Percentiles rank a stretch among this genome's conserved stretches.
phyloP scores from a whole-genome alignment of 1,140 invertebrate species.

The Lerema accius region DNA sequence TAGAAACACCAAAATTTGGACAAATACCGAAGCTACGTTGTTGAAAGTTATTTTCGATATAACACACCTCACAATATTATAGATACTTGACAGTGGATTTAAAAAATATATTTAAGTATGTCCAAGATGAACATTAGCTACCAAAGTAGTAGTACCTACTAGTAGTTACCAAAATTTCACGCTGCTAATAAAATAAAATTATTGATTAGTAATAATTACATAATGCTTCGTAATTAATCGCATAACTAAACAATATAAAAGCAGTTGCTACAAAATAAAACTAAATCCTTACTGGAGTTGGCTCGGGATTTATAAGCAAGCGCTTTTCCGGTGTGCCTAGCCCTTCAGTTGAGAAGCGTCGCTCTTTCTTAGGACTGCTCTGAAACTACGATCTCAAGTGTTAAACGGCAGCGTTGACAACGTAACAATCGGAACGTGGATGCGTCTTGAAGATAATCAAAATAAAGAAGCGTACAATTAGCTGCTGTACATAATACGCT shows the following conservation, averaged over 20 bases:
- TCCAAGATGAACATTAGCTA: no score
- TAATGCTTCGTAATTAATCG: neutral
- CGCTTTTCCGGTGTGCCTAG: slow-evolving; percentile 78
- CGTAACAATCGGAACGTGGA: slow-evolving; percentile 6
- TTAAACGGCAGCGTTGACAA: slow-evolving; percentile 47
- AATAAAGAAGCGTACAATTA: slow-evolving; percentile 1
- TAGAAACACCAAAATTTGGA: no score
- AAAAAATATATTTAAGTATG: no score
- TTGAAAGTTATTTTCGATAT: no score
- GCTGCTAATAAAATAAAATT: neutral
- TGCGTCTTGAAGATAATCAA: slow-evolving; percentile 12
- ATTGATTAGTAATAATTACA: neutral
- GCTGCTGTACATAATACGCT: no score
- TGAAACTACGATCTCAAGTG: slow-evolving; percentile 73
- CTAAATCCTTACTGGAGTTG: slow-evolving; percentile 76
- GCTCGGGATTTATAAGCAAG: slow-evolving; percentile 80
- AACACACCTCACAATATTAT: no score
- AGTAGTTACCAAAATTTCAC: slow-evolving; percentile 6
- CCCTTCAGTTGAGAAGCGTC: slow-evolving; percentile 73
- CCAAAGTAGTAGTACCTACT: no score
- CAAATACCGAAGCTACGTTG: no score
- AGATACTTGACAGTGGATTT: no score
- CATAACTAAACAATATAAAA: slow-evolving; percentile 19
- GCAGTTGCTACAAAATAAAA: slow-evolving; percentile 43
- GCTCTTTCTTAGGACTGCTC: slow-evolving; percentile 77